These are phyloP conservation scores for Psittacula cyanocephala DNA, from an alignment of 2,113 vertebrate species.

Conservation along the genomic window DNA sequence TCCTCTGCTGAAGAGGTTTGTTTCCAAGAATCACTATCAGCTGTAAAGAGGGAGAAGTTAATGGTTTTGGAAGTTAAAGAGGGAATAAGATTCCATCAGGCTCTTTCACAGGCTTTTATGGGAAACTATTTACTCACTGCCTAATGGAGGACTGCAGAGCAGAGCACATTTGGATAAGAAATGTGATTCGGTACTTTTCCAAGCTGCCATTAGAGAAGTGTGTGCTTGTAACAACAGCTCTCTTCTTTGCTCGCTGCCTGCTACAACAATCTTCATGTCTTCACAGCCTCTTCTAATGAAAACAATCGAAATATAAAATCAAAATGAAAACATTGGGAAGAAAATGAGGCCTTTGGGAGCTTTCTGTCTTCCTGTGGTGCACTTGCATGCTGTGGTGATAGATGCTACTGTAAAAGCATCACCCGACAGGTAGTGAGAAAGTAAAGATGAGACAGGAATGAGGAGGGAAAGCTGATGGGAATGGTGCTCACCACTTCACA, in stretches of 20 bases:
- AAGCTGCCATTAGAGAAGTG: not conserved
- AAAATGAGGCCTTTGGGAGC: not conserved
- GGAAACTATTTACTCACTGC: not conserved
- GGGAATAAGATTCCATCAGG: not conserved
- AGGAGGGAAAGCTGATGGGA: not conserved
- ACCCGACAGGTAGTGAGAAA: not conserved
- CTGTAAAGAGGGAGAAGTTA: not conserved
- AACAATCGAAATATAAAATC: not conserved
- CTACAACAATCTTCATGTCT: not conserved
- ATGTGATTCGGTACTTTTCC: not conserved
- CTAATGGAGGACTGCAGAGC: not conserved
- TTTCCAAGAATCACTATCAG: not conserved
- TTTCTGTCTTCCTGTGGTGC: not conserved
- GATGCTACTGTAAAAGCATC: not conserved
- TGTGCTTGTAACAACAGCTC: not conserved
- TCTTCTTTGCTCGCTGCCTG: not conserved
- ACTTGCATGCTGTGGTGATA: not conserved
- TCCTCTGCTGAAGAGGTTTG: not conserved
- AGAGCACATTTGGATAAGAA: not conserved
- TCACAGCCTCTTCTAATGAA: not conserved
- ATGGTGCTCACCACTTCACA: not conserved
- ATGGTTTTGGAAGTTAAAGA: not conserved
- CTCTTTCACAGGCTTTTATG: not conserved
- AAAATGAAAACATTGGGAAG: not conserved
- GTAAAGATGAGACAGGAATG: not conserved